Evolutionary conservation across 2,888 invertebrate genomes (phyloP), one percentile per base, ranked within the genome.

Genomic region (Xanthia togata): DNA sequence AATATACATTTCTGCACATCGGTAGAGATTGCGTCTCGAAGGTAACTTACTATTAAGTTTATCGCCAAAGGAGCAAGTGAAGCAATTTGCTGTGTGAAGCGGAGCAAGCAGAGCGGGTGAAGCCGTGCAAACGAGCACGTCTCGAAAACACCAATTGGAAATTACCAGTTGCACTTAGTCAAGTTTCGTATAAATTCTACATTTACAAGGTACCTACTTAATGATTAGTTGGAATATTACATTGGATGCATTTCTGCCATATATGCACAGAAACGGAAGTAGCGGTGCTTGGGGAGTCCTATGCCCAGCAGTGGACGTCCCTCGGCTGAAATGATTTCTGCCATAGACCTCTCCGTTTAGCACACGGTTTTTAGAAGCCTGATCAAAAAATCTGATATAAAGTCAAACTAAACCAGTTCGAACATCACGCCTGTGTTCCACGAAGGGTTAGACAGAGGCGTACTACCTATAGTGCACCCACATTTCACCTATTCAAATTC

Each of bases 21-120:
- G 53, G 57, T 62, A 70, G 55, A 72, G 76, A 75, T 83, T 86
- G 74, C 67, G 68, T 73, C 67, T 75, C 70, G 73, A 73, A 77
- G 84, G 81, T 73, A 70, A 75, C 76, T 50, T 50, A 82, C 72
- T 79, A 76, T 79, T 70, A 81, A 87, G 79, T 76, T 85, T 76
- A 79, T 76, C 78, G 81, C 70, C 70, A 78, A 87, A 81, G 80
- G 77, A 82, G 75, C 82, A 71, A 83, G 84, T 86, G 82, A 82
- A 87, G 88, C 90, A 91, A 91, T 91, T 90, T 90, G 86, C 88
- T 85, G 77, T 73, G 85, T 86, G 81, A 73, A 79, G 76, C 79
- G 81, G 64, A 78, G 79, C 82, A 70, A 84, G 53, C 73, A 47
- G 23, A 70, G 70, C 75, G 69, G 41, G 72, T 64, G 89, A 89